These are phyloP conservation scores for Bemisia tabaci DNA, from an alignment of 1,140 invertebrate species.

Conservation along the genomic window DNA sequence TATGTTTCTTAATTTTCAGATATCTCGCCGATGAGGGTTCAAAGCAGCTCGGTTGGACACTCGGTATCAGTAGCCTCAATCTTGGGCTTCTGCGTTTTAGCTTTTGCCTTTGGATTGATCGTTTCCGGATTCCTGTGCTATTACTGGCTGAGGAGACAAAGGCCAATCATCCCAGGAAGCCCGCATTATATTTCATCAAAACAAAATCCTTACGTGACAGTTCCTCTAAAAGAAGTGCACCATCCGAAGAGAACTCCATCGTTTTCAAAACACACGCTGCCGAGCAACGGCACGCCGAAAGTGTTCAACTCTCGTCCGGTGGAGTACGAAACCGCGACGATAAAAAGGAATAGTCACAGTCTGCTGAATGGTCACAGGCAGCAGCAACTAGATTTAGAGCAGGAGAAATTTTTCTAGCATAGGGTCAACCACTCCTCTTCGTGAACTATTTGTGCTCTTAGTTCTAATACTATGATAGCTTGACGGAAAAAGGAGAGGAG, in stretches of 20 bases:
- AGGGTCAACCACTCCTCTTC: not conserved
- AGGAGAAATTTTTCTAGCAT: slow-evolving; percentile 39
- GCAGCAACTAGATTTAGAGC: slow-evolving; percentile 34
- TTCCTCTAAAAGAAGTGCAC: slow-evolving; percentile 53
- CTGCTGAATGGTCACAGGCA: slow-evolving; percentile 35
- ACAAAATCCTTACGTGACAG: slow-evolving; percentile 68
- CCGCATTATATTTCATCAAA: slow-evolving; percentile 64
- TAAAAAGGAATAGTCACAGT: slow-evolving; percentile 59
- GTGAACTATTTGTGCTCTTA: not conserved
- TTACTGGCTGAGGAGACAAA: slow-evolving; percentile 32
- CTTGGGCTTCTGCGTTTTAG: slow-evolving; percentile 27
- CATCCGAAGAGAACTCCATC: slow-evolving; percentile 25
- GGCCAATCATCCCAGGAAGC: slow-evolving; percentile 43
- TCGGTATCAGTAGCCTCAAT: slow-evolving; percentile 34
- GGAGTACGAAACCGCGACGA: slow-evolving; percentile 62
- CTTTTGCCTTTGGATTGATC: slow-evolving; percentile 28
- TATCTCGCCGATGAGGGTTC: slow-evolving; percentile 1
- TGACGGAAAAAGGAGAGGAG: not conserved
- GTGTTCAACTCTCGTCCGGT: slow-evolving; percentile 47
- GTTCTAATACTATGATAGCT: not conserved
- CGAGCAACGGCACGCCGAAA: slow-evolving; percentile 36
- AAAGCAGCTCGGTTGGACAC: not conserved
- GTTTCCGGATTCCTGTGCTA: slow-evolving; percentile 23
- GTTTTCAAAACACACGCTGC: slow-evolving; percentile 17
- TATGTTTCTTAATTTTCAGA: slow-evolving; percentile 6